Evolutionary conservation across 2,888 invertebrate genomes (phyloP).

Genomic region (Platerodrilus igneus): DNA sequence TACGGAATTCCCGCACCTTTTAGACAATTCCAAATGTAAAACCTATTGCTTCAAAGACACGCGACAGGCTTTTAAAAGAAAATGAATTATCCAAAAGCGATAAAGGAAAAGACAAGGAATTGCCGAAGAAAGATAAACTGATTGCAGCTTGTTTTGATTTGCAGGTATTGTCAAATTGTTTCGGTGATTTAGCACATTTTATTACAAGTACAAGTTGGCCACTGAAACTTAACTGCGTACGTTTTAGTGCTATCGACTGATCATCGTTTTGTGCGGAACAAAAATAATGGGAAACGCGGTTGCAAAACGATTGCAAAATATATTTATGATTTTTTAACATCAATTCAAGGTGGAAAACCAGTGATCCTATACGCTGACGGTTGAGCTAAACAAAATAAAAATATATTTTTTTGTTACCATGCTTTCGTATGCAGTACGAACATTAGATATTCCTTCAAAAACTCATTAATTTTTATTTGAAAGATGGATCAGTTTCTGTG

Average conservation of each 20-base stretch:
- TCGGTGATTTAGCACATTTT: too few relatives aligned
- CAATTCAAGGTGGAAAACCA: too few relatives aligned
- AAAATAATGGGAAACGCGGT: constrained; percentile 25
- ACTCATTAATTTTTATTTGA: neutral
- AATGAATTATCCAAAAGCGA: constrained; percentile 16
- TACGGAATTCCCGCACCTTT: too few relatives aligned
- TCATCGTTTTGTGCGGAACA: constrained; percentile 30
- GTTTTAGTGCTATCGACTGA: constrained; percentile 8
- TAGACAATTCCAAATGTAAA: too few relatives aligned
- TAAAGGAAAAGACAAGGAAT: constrained; percentile 16
- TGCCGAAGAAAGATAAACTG: constrained; percentile 1
- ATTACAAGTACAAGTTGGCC: constrained; percentile 21
- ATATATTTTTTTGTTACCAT: neutral
- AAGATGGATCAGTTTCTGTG: neutral
- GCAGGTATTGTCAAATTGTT: constrained; percentile 20
- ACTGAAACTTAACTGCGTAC: constrained; percentile 22
- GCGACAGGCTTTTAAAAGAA: constrained; percentile 10
- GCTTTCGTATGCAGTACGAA: neutral
- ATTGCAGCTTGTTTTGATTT: constrained; percentile 19
- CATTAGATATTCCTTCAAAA: neutral
- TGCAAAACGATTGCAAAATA: constrained; percentile 29
- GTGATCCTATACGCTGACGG: too few relatives aligned
- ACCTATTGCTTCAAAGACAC: too few relatives aligned
- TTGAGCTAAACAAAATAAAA: neutral
- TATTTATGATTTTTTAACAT: too few relatives aligned